Conservation (phyloP, 2,888 invertebrate species). For the Limnephilus rhombicus region DNA sequence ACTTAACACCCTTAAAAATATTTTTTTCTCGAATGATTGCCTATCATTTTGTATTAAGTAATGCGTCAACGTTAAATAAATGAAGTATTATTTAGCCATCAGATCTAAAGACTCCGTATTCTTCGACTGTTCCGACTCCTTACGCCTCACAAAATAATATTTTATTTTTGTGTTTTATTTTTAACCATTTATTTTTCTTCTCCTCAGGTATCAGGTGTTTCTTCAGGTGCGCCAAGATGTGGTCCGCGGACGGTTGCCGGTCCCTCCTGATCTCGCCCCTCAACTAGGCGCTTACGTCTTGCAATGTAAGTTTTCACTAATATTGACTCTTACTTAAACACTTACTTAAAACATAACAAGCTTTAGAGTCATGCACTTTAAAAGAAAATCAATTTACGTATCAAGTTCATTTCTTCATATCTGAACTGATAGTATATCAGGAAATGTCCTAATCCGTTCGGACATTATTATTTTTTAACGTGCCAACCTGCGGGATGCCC, state of each 20-base stretch:
- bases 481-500: neutral
- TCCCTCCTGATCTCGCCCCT: slow-evolving; percentile 93
- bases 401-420: neutral
- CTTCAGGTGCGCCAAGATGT: slow-evolving; percentile 98
- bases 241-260: slow-evolving; percentile 93
- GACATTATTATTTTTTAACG: neutral
- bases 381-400: too few species aligned
- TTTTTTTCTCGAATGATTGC: too few species aligned
- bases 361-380: neutral
- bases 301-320: slow-evolving; percentile 88
- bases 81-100: too few species aligned
- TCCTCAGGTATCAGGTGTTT: slow-evolving; percentile 95
- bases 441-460: neutral
- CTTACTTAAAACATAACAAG: neutral
- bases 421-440: neutral
- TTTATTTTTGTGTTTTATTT: neutral
- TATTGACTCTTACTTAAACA: neutral
- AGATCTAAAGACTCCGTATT: neutral
- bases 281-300: slow-evolving; percentile 95
- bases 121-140: neutral
- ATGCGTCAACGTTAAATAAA: too few species aligned
- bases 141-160: too few species aligned
- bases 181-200: slow-evolving; percentile 58
- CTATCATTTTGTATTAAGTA: too few species aligned
- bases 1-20: too few species aligned